phyloP scores from a whole-genome alignment of 2,888 invertebrate genomes.

The Cordilura impudica region DNA sequence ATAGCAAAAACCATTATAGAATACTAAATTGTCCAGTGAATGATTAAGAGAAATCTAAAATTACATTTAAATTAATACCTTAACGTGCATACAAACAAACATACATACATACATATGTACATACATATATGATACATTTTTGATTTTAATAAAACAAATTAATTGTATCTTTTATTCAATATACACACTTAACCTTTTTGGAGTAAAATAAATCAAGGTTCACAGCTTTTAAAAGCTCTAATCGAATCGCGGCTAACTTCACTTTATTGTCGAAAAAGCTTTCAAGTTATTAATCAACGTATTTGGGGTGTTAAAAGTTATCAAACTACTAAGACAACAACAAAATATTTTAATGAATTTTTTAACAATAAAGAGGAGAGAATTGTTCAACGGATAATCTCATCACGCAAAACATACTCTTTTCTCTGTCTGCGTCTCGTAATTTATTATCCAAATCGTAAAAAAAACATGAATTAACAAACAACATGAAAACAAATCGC shows the following conservation, averaged over 20 bases:
- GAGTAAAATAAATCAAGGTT: constrained; percentile 43
- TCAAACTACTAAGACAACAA: constrained; percentile 10
- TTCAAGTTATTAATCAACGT: constrained; percentile 34
- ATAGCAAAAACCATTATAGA: background rate
- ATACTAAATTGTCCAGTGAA: background rate
- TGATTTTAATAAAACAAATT: background rate
- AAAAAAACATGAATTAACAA: constrained; percentile 10
- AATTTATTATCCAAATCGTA: background rate
- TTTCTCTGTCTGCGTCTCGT: background rate
- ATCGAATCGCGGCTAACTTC: constrained; percentile 50
- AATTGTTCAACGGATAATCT: constrained; percentile 15
- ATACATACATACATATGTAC: background rate
- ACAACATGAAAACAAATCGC: constrained; percentile 31
- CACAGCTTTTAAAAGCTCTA: constrained; percentile 46
- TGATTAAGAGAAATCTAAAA: background rate
- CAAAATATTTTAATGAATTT: constrained; percentile 41
- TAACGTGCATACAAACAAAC: background rate
- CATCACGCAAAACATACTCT: background rate
- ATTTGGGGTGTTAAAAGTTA: constrained; percentile 26
- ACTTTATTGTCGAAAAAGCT: constrained; percentile 43
- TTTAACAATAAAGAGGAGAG: background rate
- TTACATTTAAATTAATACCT: background rate
- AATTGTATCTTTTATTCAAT: constrained; percentile 31
- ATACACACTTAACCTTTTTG: constrained; percentile 19
- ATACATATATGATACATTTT: background rate